Evolutionary conservation across 2,888 invertebrate species (phyloP), one percentile per base, ranked within the genome.

Genomic region (Caenorhabditis macrosperma): DNA sequence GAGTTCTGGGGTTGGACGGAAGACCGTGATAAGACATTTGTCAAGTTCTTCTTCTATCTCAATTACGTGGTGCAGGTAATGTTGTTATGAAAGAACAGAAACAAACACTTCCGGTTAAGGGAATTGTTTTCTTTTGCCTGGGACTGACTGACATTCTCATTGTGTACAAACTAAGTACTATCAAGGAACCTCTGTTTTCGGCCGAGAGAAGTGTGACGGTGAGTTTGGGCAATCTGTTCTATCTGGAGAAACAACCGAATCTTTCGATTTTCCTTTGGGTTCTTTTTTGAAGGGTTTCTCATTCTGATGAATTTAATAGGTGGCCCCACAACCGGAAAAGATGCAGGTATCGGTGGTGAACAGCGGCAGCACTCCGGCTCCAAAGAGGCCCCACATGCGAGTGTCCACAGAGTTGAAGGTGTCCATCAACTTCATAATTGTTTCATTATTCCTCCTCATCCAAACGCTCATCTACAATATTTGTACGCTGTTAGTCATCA

Each of bases 1-100:
- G 61, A 60, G 24, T 80, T 60, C 41, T 80, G 80, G 80, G 80
- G 76, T 12, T 80, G 80, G 80, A 22, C 71, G n/a, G 80, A 80
- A 52, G 67, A 66, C 30, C 60, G 80, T 5, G 48, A 57, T 33
- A 54, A 61, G 20, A 50, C 64, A 1, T 41, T 69, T 0, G 74
- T 74, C 17, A 26, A 74, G 22, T 79, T 79, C 22, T 79, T 79
- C 61, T 79, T 79, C 26, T 74, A 74, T 38, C 55, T 74, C 10
- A 79, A 79, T 35, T 79, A 79, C 52, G 74, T 79, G 22, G 63
- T 79, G 7, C 79, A 79, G 74, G 78, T 78, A 55, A 38, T 28
- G 15, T 22, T 28, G 33, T 9, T 12, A 38, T 3, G 17, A 9
- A 26, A 0, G 9, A n/a, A 12, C 12, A 26, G 35, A 46, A 41